Base-by-base conservation (phyloP, 2,797 vertebrate genomes). In the Coregonus suidteri region DNA sequence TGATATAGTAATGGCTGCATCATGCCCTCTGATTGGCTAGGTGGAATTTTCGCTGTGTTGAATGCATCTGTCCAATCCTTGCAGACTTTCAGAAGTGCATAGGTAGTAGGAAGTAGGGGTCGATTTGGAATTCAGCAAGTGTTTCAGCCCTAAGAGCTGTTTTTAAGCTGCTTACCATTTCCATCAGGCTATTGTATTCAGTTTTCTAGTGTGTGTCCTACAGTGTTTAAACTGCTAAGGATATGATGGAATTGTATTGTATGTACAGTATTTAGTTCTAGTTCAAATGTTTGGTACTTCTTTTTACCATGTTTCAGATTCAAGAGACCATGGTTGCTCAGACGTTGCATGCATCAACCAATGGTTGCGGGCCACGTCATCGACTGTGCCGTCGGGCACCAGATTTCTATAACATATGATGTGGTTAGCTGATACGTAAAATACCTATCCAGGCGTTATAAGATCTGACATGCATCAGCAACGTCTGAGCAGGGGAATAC, bases 141-240 rank as follows among this genome's bases (percentile, higher is more conserved):
- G 51, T 59, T n/a, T 74, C 34, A 41, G 54, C 31, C 72, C 72
- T 3, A 59, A 74, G 34, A 41, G 30, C 54, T 64, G 73, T 74
- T 47, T 47, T 74, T 25, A 74, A 41, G 73, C 73, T 75, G 74
- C 74, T 51, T 51, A 41, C 34, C 25, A 3, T 30, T 9, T 16
- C 20, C 7, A 6, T 66, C 25, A 20, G 25, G 56, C 4, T 20
- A 25, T 20, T 62, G 3, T 20, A 20, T n/a, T 20, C 11, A 75
- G 75, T 76, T 85, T 64, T 79, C 14, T 41, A 34, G 54, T 82
- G 68, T 52, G n/a, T 52, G n/a, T 74, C 51, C 70, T 68, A 65
- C 79, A 85, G 41, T 47, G 76, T 86, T 86, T 89, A 77, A 25
- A 76, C 69, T 79, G 68, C 14, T 51, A 82, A 75, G 31, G 73